Base-by-base conservation (phyloP, 2,113 vertebrate species). In the Drymodes brunneopygia region DNA sequence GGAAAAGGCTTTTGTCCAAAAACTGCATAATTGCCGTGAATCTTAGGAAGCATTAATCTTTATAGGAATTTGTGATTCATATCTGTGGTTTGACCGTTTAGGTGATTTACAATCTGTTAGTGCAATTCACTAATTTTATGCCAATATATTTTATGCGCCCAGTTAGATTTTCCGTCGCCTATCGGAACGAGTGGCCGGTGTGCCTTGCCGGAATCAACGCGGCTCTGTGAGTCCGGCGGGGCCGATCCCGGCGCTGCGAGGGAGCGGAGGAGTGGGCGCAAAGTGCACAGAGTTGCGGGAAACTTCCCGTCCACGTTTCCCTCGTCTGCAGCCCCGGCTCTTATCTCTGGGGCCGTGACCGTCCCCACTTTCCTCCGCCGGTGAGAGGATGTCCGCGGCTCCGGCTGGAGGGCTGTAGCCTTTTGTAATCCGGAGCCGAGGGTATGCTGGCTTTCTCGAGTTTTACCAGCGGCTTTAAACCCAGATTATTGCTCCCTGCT, bases 31-130 rank as follows among this genome's bases (percentile, higher is more conserved):
- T 93, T 95, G 90, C 90, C 40, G 80, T 81, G 96, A 90, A 95
- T 96, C 80, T 92, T 93, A 93, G 90, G 94, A 97, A 93, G 92
- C 92, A 88, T 96, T 95, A 94, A 95, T 94, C 93, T 93, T 95
- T 92, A 95, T 40, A 86, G 93, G 96, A 96, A 96, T 96, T 95
- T 71, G 67, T 96, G 93, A 96, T 96, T 97, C 93, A 86, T 96
- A 94, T 93, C 82, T 96, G 94, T 48, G 94, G 92, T 83, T 79
- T 93, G 93, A 92, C 92, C 75, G 75, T 93, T 93, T 86, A 60
- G 64, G 51, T 96, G 94, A 96, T 96, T 96, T 95, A 95, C 60
- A 95, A 61, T 62, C 90, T 93, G 93, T 74, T 88, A 81, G 90
- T 20, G 64, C 88, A 56, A 64, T 93, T 93, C 95, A 24, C 95